A percentile compares a stretch with the other conserved stretches of the same genome.
Evolutionary conservation across 53 echinoderm and acorn worm species (phyloP).

Genomic region (Mesocentrotus franciscanus): DNA sequence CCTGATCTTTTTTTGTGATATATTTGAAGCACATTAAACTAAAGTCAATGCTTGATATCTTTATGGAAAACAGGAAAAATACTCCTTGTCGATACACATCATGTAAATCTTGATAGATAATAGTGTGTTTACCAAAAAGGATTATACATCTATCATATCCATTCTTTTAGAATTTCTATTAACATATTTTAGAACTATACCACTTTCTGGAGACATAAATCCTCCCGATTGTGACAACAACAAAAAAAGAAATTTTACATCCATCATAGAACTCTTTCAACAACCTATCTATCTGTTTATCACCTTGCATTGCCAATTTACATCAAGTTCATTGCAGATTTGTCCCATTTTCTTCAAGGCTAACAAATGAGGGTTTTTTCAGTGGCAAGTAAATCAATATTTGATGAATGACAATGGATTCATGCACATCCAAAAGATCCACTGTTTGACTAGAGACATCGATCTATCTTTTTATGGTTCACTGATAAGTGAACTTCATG

Average conservation of each 20-base stretch:
- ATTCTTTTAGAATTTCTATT: background rate
- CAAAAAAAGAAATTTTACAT: background rate
- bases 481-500: constrained; percentile 22
- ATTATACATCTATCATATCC: background rate
- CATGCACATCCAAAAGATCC: constrained; percentile 12
- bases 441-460: background rate
- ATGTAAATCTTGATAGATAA: background rate
- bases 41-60: background rate
- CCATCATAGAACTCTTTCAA: background rate
- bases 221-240: background rate
- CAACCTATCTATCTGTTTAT: background rate
- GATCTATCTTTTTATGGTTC: constrained; percentile 11
- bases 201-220: background rate
- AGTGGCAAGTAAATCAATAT: constrained; percentile 1
- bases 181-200: background rate
- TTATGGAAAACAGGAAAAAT: background rate
- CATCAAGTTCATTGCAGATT: constrained; percentile 9
- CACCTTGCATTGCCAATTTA: background rate
- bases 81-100: background rate
- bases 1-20: background rate
- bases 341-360: background rate
- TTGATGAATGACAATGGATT: constrained; percentile 35
- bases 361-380: constrained; percentile 19
- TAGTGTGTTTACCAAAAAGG: background rate
- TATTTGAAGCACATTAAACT: background rate